phyloP scores from a whole-genome alignment of 2,113 vertebrate genomes.

The Rattus norvegicus region DNA sequence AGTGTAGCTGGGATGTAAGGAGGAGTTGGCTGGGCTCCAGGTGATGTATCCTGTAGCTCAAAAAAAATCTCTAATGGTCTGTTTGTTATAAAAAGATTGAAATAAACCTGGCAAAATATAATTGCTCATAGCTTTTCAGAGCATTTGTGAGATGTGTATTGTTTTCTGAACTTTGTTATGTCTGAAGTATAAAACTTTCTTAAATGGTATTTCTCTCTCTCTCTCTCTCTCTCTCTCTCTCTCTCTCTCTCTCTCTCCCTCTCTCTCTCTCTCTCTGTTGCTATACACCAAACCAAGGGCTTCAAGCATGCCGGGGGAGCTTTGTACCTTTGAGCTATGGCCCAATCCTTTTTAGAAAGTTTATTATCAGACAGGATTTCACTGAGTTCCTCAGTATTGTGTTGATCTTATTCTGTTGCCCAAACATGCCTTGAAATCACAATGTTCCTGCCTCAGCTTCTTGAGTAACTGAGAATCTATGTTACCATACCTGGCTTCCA shows the following conservation, averaged over 20 bases:
- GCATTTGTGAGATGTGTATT: neutral
- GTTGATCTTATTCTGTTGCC: neutral
- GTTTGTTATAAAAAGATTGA: neutral
- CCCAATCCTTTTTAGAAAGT: too few relatives aligned
- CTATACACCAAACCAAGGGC: neutral
- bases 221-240: too few relatives aligned
- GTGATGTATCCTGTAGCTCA: neutral
- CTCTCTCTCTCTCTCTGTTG: too few relatives aligned
- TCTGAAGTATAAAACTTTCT: neutral
- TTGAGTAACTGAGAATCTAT: neutral
- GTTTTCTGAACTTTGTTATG: slow-evolving; percentile 1
- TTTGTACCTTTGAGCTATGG: neutral
- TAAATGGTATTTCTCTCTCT: neutral
- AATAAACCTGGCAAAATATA: neutral
- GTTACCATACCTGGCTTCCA: neutral
- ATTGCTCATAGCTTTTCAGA: neutral
- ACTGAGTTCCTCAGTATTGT: neutral
- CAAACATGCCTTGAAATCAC: neutral
- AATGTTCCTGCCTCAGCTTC: neutral
- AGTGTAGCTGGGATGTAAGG: neutral
- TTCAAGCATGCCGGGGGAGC: too few relatives aligned
- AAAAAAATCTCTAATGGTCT: neutral
- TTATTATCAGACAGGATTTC: neutral
- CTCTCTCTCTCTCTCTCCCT: neutral
- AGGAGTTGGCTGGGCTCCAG: neutral